phyloP scores from a whole-genome alignment of 2,797 vertebrate genomes.

The Chelonia mydas region DNA sequence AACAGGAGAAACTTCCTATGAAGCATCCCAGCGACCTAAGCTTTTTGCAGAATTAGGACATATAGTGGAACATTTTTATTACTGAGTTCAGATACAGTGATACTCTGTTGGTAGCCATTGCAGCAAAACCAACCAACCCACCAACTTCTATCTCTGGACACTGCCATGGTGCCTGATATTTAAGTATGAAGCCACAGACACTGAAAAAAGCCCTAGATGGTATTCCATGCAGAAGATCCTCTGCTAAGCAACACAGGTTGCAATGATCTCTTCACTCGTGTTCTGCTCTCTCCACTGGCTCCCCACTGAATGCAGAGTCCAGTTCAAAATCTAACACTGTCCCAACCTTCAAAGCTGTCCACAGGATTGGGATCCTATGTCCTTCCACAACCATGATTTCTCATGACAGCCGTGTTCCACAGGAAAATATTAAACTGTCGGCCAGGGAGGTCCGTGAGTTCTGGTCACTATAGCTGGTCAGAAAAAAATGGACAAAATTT shows the following conservation, averaged over 20 bases:
- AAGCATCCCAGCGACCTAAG: not conserved
- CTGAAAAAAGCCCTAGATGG: not conserved
- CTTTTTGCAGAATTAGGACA: not conserved
- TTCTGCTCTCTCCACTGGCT: not conserved
- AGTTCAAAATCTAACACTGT: not conserved
- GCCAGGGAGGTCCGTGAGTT: not conserved
- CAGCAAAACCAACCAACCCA: not conserved
- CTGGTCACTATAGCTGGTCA: not conserved
- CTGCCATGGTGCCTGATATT: not conserved
- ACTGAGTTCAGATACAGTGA: not conserved
- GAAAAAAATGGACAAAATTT: too few relatives aligned
- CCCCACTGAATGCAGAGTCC: rapidly evolving
- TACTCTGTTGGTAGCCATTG: not conserved
- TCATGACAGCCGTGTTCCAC: not conserved
- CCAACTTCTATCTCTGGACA: not conserved
- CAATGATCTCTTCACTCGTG: rapidly evolving
- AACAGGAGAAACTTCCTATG: not conserved
- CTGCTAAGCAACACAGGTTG: not conserved
- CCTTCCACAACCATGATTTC: not conserved
- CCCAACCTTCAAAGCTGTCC: rapidly evolving
- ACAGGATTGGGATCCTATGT: rapidly evolving
- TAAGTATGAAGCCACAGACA: not conserved
- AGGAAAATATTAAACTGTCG: not conserved
- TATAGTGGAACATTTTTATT: rapidly evolving
- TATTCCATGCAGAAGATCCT: not conserved